Evolutionary conservation across 2,797 vertebrate species (phyloP).

Genomic region (Alauda arvensis): DNA sequence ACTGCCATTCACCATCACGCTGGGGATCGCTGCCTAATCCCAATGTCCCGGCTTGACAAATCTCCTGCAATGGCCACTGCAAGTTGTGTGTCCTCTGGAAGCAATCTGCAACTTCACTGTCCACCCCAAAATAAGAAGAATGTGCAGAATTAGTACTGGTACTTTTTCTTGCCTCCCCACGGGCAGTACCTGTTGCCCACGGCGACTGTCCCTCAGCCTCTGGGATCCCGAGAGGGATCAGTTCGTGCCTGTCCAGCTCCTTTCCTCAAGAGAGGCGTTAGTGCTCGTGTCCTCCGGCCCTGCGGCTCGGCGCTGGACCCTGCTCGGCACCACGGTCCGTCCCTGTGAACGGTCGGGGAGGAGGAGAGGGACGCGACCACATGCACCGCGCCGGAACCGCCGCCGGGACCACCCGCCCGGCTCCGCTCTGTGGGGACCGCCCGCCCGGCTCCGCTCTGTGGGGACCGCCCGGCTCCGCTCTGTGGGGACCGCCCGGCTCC

Average conservation of each 20-base stretch:
- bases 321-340: neutral
- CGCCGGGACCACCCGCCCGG: neutral
- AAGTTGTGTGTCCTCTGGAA: neutral
- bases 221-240: neutral
- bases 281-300: neutral
- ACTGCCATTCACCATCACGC: accelerated
- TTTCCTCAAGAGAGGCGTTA: no score
- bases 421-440: neutral
- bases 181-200: neutral
- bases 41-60: neutral
- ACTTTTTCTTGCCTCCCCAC: no score
- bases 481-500: neutral
- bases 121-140: neutral
- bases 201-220: neutral
- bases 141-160: neutral
- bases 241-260: neutral
- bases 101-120: neutral
- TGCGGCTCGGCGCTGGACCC: neutral
- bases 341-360: neutral
- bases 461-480: no score
- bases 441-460: no score
- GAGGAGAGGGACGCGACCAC: no score
- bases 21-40: neutral
- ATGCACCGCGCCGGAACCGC: accelerated
- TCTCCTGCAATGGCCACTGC: neutral